phyloP scores from a whole-genome alignment of 2,888 invertebrate genomes.

The Sialis fuliginosa region DNA sequence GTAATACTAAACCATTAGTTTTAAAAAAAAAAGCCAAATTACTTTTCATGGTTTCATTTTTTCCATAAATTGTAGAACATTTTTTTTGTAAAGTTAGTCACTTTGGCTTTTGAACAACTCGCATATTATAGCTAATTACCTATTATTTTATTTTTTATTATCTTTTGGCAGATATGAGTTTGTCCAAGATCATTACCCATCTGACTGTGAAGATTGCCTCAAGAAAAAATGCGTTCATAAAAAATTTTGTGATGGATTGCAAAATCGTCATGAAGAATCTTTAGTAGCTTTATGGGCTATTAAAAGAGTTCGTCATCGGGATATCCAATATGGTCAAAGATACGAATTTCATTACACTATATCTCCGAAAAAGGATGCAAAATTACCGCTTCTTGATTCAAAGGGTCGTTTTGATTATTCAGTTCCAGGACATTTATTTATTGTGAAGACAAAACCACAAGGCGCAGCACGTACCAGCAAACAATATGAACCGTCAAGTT shows the following conservation, averaged over 20 bases:
- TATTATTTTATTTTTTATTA: no score
- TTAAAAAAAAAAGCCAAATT: no score
- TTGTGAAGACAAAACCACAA: constrained; percentile 27
- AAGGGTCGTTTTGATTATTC: constrained; percentile 28
- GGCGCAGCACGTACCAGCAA: no score
- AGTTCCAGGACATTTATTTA: constrained; percentile 41
- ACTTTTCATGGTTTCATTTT: no score
- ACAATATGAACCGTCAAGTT: no score
- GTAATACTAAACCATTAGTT: constrained; percentile 2
- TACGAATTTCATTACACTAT: constrained; percentile 53
- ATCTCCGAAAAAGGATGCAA: constrained; percentile 29
- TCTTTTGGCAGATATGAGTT: constrained; percentile 30
- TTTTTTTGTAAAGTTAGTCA: no score
- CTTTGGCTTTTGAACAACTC: no score
- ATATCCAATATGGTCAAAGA: constrained; percentile 28
- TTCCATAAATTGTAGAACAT: no score
- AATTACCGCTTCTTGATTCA: constrained; percentile 16
- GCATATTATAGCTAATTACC: no score
- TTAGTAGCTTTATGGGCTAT: constrained; percentile 50
- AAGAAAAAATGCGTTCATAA: constrained; percentile 8
- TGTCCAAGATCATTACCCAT: constrained; percentile 23
- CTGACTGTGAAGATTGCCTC: constrained; percentile 31
- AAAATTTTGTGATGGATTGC: neutral
- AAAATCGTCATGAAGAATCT: constrained; percentile 15
- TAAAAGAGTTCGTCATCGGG: constrained; percentile 45